Evolutionary conservation across 2,797 vertebrate genomes (phyloP).

Genomic region (Austrolebias charrua): DNA sequence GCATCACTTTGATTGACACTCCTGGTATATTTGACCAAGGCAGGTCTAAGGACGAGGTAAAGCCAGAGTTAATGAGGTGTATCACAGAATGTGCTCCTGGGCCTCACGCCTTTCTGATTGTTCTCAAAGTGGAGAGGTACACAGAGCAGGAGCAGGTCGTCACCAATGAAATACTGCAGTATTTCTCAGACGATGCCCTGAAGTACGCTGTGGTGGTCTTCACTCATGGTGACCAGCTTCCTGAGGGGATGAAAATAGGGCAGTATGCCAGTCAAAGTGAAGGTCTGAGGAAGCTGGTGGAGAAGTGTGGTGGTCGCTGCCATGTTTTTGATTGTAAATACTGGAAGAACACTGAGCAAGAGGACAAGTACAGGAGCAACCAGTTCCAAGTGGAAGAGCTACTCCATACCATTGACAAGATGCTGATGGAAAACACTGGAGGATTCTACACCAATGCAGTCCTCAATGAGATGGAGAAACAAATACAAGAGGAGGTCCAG

Average conservation of each 20-base stretch:
- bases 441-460: background rate
- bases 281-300: background rate
- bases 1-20: conserved; percentile 3
- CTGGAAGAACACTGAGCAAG: background rate
- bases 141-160: background rate
- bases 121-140: conserved; percentile 2
- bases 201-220: conserved; percentile 1
- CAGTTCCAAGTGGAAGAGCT: background rate
- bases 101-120: conserved; percentile 3
- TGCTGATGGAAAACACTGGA: background rate
- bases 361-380: background rate
- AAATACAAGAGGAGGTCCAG: background rate
- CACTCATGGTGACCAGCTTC: conserved; percentile 7
- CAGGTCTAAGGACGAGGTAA: background rate
- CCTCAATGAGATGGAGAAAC: background rate
- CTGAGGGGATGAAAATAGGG: conserved; percentile 1
- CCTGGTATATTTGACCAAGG: conserved; percentile 1
- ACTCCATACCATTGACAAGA: background rate
- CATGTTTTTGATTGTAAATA: conserved; percentile 22
- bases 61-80: background rate
- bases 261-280: conserved; percentile 1
- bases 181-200: background rate
- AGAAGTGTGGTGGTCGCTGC: conserved; percentile 10
- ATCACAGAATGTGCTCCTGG: background rate
- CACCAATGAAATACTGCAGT: background rate